Conservation (phyloP, 2,888 invertebrate genomes). For the Labia minor region DNA sequence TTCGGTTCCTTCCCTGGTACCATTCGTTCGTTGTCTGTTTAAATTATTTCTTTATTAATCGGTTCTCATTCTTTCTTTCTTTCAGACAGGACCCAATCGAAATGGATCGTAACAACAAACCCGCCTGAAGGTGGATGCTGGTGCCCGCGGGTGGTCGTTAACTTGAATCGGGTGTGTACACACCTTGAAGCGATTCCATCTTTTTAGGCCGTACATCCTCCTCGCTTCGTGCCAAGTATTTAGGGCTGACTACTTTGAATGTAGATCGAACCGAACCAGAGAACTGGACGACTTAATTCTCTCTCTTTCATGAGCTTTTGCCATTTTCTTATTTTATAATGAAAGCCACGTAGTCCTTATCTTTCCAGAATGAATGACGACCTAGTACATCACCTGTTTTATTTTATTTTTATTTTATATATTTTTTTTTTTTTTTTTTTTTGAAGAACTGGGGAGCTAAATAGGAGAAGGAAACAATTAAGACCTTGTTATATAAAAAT, state of each 20-base stretch:
- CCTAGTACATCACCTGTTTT: background rate
- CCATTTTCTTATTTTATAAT: background rate
- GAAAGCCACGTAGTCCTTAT: background rate
- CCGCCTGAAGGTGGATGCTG: too few relatives aligned
- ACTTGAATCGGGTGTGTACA: background rate
- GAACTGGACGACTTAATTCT: background rate
- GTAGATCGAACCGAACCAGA: background rate
- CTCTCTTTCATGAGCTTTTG: background rate
- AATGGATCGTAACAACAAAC: too few relatives aligned
- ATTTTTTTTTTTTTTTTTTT: too few relatives aligned
- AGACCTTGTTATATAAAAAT: too few relatives aligned
- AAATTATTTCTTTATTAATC: too few relatives aligned
- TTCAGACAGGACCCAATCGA: too few relatives aligned
- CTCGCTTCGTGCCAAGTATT: slow-evolving; percentile 8
- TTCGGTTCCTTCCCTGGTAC: too few relatives aligned
- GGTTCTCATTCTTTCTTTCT: too few relatives aligned
- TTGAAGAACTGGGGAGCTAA: too few relatives aligned
- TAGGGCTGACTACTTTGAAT: background rate
- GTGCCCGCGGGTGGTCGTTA: background rate
- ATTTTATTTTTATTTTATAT: too few relatives aligned
- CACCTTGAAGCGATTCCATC: background rate
- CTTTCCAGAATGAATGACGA: background rate
- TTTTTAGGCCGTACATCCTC: slow-evolving; percentile 13
- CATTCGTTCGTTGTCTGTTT: too few relatives aligned
- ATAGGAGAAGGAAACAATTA: too few relatives aligned